Conservation (phyloP, 2,888 invertebrate genomes). For the Teinopalpus imperialis region DNA sequence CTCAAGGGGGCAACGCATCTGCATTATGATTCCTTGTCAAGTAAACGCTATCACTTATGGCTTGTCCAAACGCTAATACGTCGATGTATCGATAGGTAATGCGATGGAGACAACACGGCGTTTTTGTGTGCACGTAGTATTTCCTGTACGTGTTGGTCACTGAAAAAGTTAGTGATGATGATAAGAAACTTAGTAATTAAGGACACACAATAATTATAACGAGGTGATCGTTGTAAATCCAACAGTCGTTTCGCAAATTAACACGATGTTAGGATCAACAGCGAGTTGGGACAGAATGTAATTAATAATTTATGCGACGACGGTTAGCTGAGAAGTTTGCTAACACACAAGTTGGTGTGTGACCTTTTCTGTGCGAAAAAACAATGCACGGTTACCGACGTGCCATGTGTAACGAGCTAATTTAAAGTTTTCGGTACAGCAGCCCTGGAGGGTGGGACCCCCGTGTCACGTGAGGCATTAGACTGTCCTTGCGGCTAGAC, state of each 20-base stretch:
- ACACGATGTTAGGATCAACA: conserved; percentile 30
- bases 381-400: conserved; percentile 69
- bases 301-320: conserved; percentile 67
- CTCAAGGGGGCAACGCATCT: too few species aligned
- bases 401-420: conserved; percentile 79
- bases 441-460: conserved; percentile 45
- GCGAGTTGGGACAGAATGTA: conserved; percentile 44
- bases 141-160: too few species aligned
- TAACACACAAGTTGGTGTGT: conserved; percentile 62
- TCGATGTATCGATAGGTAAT: too few species aligned
- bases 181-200: too few species aligned
- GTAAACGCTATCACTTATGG: too few species aligned
- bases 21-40: too few species aligned
- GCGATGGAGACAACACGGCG: too few species aligned
- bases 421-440: conserved; percentile 78
- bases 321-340: conserved; percentile 53
- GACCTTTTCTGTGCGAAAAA: conserved; percentile 74
- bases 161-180: too few species aligned
- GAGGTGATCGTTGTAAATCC: conserved; percentile 24
- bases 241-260: conserved; percentile 41
- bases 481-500: conserved; percentile 57
- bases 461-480: conserved; percentile 68
- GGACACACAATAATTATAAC: conserved; percentile 27
- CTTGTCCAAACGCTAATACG: too few species aligned
- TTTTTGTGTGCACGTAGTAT: too few species aligned